phyloP scores from a whole-genome alignment of 2,797 vertebrate genomes.

The Esox lucius region DNA sequence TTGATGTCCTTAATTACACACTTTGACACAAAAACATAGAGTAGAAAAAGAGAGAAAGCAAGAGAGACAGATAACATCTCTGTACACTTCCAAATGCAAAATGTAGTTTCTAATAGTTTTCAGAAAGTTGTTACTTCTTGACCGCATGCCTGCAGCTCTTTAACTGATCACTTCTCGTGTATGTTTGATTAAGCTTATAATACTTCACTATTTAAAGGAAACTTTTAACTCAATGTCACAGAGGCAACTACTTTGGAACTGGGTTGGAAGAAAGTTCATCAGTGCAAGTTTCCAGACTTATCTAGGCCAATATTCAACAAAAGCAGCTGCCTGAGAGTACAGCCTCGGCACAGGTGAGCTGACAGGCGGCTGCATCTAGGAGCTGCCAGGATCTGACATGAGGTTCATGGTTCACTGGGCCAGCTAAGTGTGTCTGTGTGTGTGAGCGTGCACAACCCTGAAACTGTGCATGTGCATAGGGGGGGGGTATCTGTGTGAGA shows the following conservation, averaged over 20 bases:
- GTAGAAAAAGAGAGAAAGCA: too few species aligned
- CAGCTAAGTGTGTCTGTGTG: background rate
- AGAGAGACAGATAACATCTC: background rate
- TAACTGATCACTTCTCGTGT: background rate
- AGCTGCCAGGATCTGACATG: background rate
- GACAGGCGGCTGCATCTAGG: background rate
- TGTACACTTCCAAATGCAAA: background rate
- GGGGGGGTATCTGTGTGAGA: background rate
- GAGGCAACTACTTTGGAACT: background rate
- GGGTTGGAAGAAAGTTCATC: background rate
- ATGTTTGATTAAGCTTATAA: background rate
- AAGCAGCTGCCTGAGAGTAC: background rate
- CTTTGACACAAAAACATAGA: too few species aligned
- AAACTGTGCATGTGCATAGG: background rate
- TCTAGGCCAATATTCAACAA: conserved; percentile 2
- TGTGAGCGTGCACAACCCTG: background rate
- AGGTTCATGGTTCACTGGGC: background rate
- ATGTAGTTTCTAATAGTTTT: background rate
- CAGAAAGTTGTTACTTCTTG: background rate
- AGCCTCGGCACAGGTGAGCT: conserved; percentile 5
- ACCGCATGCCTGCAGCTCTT: background rate
- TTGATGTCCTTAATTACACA: background rate
- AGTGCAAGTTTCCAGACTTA: background rate
- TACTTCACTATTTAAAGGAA: background rate
- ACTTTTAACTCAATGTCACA: background rate